Evolutionary conservation across 1,140 invertebrate species (phyloP).

Genomic region (Oryzaephilus surinamensis): DNA sequence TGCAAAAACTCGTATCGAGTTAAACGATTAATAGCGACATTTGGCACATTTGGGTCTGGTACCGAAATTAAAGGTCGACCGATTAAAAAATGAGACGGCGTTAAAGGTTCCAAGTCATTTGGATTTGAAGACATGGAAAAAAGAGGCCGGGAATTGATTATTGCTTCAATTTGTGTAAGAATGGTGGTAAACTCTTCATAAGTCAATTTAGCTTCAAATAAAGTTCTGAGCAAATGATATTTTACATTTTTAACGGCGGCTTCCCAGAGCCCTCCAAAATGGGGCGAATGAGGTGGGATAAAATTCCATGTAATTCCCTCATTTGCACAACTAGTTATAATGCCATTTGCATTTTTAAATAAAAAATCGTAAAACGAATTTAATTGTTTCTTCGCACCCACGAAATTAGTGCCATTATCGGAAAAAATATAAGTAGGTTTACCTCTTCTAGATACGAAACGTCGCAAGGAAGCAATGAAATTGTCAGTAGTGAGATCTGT

Average conservation of each 20-base stretch:
- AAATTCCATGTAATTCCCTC: slow-evolving; percentile 3
- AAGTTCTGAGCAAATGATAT: not conserved
- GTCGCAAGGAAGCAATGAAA: slow-evolving; percentile 13
- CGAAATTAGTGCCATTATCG: slow-evolving; percentile 33
- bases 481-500: slow-evolving; percentile 11
- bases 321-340: not conserved
- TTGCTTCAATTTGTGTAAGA: slow-evolving; percentile 1
- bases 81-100: slow-evolving; percentile 14
- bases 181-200: slow-evolving; percentile 2
- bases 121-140: slow-evolving; percentile 22
- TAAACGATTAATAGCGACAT: no score
- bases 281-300: not conserved
- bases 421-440: slow-evolving; percentile 35
- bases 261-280: slow-evolving; percentile 6
- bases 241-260: slow-evolving; percentile 1
- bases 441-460: slow-evolving; percentile 23
- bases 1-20: no score
- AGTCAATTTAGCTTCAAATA: not conserved
- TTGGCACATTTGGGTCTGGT: not conserved
- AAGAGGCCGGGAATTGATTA: slow-evolving; percentile 1
- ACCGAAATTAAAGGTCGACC: not conserved
- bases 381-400: slow-evolving; percentile 21
- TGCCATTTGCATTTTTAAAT: not conserved
- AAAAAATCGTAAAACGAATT: slow-evolving; percentile 2
- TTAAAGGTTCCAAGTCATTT: slow-evolving; percentile 22